Evolutionary conservation across 2,888 invertebrate genomes (phyloP), one percentile per base, ranked within the genome.

Genomic region (Ecliptopera silaceata): DNA sequence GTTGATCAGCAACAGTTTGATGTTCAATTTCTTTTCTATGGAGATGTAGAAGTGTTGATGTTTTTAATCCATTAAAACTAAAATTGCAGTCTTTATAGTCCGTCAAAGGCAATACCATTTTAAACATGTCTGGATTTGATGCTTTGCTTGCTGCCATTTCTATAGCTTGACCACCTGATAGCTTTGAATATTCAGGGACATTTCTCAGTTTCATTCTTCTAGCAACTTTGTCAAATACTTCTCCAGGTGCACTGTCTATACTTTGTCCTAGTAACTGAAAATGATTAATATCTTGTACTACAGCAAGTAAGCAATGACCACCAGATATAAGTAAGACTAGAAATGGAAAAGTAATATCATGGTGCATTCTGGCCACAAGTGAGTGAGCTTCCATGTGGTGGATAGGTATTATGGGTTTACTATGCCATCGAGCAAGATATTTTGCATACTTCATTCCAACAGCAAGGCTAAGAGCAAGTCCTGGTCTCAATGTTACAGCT

Each of bases 331-430:
- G 88, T 18, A 99, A 90, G 18, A 96, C 96, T 59, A 99, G 86
- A 86, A 95, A 99, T 44, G 99, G 99, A 90, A 96, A 99, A 43
- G 93, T 83, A 50, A 97, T 89, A 69, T 93, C 78, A 74, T 94
- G 72, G 36, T 89, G 87, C 95, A 98, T 95, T 80, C 98, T 93
- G 5, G 94, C 95, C 29, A 96, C 97, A 52, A 99, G 88, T 10
- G 99, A 98, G 92, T 99, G 99, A 1, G 99, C 99, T 91, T 99
- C 95, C 99, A 99, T 99, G 72, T 99, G 99, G 88, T 99, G 99
- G 64, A 99, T 96, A 0, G 99, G 98, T 78, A 99, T 97, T 52
- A 99, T 92, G 0, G 98, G 98, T 81, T 95, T 97, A 0, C 93
- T 90, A 64, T 93, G 91, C 45, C 89, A 82, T 48, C 92, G 88